A percentile compares a stretch with the other conserved stretches of the same genome.
phyloP scores from a whole-genome alignment of 2,113 vertebrate species.

The Aspiorhynchus laticeps region DNA sequence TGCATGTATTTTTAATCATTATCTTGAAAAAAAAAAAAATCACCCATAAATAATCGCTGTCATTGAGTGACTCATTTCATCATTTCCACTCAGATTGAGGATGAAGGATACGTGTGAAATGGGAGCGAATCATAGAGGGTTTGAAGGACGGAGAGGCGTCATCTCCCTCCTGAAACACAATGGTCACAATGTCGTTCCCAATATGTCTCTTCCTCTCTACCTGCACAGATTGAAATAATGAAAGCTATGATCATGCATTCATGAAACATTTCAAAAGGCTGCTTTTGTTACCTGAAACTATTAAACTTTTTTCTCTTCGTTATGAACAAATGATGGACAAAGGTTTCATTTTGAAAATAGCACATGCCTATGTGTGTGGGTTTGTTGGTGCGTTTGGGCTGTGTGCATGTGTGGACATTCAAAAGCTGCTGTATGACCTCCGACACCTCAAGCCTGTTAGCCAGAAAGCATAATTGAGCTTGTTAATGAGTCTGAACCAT shows the following conservation, averaged over 20 bases:
- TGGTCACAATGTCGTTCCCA: slow-evolving; percentile 97
- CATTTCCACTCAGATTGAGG: background rate
- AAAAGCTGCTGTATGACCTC: background rate
- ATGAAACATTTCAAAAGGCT: background rate
- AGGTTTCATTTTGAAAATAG: slow-evolving; percentile 7
- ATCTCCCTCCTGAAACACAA: slow-evolving; percentile 97
- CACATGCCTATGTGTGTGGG: background rate
- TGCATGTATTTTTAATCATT: background rate
- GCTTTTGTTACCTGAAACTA: background rate
- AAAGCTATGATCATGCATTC: slow-evolving; percentile 4
- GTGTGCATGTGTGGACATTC: background rate
- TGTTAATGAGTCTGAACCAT: slow-evolving; percentile 37
- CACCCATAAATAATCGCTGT: background rate
- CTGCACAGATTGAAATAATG: slow-evolving; percentile 69
- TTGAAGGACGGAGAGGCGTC: slow-evolving; percentile 92
- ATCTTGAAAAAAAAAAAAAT: background rate
- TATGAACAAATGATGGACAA: background rate
- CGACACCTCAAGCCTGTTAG: slow-evolving; percentile 7
- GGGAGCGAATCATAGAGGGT: slow-evolving; percentile 98
- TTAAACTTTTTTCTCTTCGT: background rate
- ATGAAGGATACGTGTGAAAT: slow-evolving; percentile 97
- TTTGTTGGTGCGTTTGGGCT: background rate
- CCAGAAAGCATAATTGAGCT: slow-evolving; percentile 25
- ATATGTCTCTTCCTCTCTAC: slow-evolving; percentile 99
- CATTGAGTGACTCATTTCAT: background rate